Evolutionary conservation across 2,797 vertebrate genomes (phyloP), one percentile per base, ranked within the genome.

Genomic region (Siniperca obscura): DNA sequence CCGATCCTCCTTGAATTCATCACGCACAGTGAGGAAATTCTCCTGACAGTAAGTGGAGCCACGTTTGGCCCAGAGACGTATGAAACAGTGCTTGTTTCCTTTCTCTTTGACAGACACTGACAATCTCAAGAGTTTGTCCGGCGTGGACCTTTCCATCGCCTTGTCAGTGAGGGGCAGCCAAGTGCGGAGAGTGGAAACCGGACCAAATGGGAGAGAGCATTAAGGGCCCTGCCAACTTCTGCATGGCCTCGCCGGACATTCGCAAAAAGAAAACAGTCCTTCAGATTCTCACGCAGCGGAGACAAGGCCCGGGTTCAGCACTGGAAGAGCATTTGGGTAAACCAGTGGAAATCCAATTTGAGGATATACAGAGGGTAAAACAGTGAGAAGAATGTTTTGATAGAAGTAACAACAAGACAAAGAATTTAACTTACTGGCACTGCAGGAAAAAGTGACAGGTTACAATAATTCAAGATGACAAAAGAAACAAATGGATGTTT

Each of bases 31-130:
- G 60, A 85, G 76, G 80, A 90, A 93, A 93, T 89, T 90, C 85
- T 82, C 79, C 83, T 85, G 86, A 89, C 86, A 91, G 52, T 88
- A 92, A 91, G 79, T 86, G 90, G 86, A 93, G 88, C 72, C 89
- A 86, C 70, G 78, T 91, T 93, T 78, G 57, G 81, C 59, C 85
- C 66, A 25, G 82, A 87, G 70, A 86, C 42, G 17, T 48, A 48
- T 48, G 76, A 87, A 79, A 62, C 86, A 57, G 82, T 9, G 19
- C 77, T 90, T 87, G 78, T 92, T 91, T 88, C 80, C 69, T 85
- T 80, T 89, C 68, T 69, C 61, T 71, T 66, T 59, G 75, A 86
- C 67, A 82, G 65, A 74, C 59, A 25, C 66, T 87, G 93, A 89
- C 73, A 59, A 85, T 88, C 65, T 93, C 87, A 89, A 89, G 87